phyloP scores from a whole-genome alignment of 1,140 invertebrate genomes.

The Aporrectodea caliginosa region DNA sequence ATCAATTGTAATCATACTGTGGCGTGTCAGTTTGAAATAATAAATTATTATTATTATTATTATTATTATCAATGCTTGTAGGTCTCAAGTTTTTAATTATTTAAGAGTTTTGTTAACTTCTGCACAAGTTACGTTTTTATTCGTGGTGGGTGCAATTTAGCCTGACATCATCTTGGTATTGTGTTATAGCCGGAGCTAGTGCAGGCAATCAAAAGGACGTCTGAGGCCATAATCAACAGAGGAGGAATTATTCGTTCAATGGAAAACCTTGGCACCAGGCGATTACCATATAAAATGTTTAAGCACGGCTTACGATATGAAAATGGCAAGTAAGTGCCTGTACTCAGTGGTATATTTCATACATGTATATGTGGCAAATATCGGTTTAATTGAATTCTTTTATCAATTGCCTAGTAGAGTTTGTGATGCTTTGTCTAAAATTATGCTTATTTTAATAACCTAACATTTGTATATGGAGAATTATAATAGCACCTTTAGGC shows the following conservation, averaged over 20 bases:
- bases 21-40: too few relatives aligned
- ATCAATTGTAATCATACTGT: neutral
- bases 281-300: slow-evolving; percentile 29
- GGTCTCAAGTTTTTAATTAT: neutral
- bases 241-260: slow-evolving; percentile 23
- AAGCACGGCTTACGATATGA: slow-evolving; percentile 10
- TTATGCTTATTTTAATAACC: too few relatives aligned
- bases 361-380: too few relatives aligned
- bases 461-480: too few relatives aligned
- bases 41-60: neutral
- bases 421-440: too few relatives aligned
- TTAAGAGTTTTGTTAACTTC: neutral
- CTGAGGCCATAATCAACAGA: slow-evolving; percentile 15
- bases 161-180: neutral
- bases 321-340: slow-evolving; percentile 21
- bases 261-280: slow-evolving; percentile 21
- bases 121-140: too few relatives aligned
- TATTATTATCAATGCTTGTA: neutral
- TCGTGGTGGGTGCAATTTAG: neutral
- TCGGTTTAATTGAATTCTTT: too few relatives aligned
- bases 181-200: slow-evolving; percentile 16
- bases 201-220: slow-evolving; percentile 22
- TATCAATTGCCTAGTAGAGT: too few relatives aligned
- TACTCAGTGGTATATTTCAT: too few relatives aligned
- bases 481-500: too few relatives aligned